Evolutionary conservation across 2,113 vertebrate genomes (phyloP), one percentile per base, ranked within the genome.

Genomic region (Pterocles orientalis): DNA sequence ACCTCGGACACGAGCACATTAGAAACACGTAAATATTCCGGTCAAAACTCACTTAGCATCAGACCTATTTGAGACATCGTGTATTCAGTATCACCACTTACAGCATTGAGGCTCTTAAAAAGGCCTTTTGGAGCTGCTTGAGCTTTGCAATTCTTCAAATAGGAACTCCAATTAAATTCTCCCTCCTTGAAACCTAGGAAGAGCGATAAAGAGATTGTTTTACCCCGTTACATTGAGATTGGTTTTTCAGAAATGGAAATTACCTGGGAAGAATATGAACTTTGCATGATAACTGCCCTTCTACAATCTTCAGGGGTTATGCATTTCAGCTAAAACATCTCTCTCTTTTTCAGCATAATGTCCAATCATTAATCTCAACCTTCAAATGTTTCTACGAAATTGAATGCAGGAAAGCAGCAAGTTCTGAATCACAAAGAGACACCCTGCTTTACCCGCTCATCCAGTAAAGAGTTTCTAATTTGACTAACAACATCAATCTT

Each of bases 161-260:
- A 99, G 47, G 97, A 98, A 97, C 98, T 97, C 99, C 99, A 99
- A 86, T 98, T 99, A 97, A 99, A 99, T 95, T 99, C 99, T 61
- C 98, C 98, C 34, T 99, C 99, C 86, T 98, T 99, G 97, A 98
- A 99, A 82, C 99, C 99, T 99, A 70, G 50, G 90, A 87, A 96
- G 34, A 75, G 82, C 93, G 82, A 86, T n/a, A 48, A 82, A 88
- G 91, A 93, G 86, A 86, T 45, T 82, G 82, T 61, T 91, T 90
- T 47, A 87, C 31, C 51, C 56, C 5, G 4, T 51, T 75, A 87
- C 34, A 86, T 82, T 89, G 84, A 39, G 51, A 65, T 47, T 79
- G 76, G 19, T 39, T 95, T 96, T 85, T 94, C 93, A 94, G 90
- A 95, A 95, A 86, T 71, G 65, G 81, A 92, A 94, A 95, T 88